Evolutionary conservation across 2,113 vertebrate genomes (phyloP), one percentile per base, ranked within the genome.

Genomic region (Triplophysa rosa): DNA sequence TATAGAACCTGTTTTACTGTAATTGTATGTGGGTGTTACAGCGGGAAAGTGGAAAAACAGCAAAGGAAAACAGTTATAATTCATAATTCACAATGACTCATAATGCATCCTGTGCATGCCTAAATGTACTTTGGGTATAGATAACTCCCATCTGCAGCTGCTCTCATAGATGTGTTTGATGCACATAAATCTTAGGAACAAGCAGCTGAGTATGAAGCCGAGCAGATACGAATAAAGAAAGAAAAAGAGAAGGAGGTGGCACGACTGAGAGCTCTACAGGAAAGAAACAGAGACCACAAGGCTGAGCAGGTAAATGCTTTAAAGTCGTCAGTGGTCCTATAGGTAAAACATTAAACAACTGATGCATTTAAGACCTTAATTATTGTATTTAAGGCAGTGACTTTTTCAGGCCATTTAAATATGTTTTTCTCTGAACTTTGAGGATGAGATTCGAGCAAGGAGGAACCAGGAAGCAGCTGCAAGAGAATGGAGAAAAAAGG

Each of bases 241-340:
- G 94, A 97, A 82, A 97, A 95, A 80, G 95, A 97, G 88, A 87
- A 91, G 84, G 95, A 98, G 83, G 91, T 90, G 0, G 84, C 93
- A 0, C 89, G 88, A 19, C 77, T 98, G 86, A 90, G 95, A 71
- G 93, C 94, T 40, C 79, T 89, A 71, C 96, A 97, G 58, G 92
- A 98, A 84, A 92, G 86, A 77, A 94, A 90, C 10, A 90, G 77
- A 80, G 96, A 98, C 70, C 86, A 91, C 76, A 93, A 91, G 82
- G 94, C 95, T 2, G 93, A 97, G 81, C 93, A 95, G 95, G 95
- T 97, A 83, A 85, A 13, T 3, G 2, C 49, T 52, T 52, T 52
- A 17, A 52, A 52, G 5, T 52, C 49, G 1, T 6, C 49, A 6
- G 13, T 52, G 49, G 49, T 14, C 49, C 1, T 17, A 17, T 52